Conservation (phyloP, 2,797 vertebrate genomes). For the Garrulus glandarius region DNA sequence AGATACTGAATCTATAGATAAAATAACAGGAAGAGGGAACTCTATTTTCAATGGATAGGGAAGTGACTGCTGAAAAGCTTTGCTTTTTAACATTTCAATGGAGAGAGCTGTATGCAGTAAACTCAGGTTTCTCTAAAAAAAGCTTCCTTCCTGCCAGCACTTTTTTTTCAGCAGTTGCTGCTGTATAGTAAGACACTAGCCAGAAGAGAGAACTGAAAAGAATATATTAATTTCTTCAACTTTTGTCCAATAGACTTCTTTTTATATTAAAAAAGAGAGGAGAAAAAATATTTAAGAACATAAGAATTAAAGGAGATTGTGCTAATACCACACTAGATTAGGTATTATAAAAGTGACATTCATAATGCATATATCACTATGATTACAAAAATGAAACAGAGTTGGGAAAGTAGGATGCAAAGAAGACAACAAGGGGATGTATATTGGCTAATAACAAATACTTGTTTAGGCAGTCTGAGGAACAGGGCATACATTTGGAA, state of each 20-base stretch:
- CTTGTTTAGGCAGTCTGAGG: not conserved
- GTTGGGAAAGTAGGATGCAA: not conserved
- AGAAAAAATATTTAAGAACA: not conserved
- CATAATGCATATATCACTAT: not conserved
- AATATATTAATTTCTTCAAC: not conserved
- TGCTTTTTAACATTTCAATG: not conserved
- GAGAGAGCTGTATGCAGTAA: not conserved
- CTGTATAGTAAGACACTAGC: not conserved
- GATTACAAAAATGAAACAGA: not conserved
- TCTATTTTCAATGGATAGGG: not conserved
- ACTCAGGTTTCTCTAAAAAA: not conserved
- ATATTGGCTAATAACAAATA: not conserved
- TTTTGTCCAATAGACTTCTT: not conserved
- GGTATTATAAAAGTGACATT: not conserved
- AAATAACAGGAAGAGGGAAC: slow-evolving; percentile 19
- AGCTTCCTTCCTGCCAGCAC: not conserved
- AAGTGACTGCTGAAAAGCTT: not conserved
- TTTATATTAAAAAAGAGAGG: not conserved
- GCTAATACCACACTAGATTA: not conserved
- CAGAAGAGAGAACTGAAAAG: not conserved
- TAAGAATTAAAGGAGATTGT: not conserved
- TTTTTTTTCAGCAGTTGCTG: not conserved
- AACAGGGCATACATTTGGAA: not conserved
- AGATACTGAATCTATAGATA: slow-evolving; percentile 26
- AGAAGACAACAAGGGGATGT: not conserved